Evolutionary conservation across 2,113 vertebrate genomes (phyloP), one percentile per base, ranked within the genome.

Genomic region (Lamprotornis superbus): DNA sequence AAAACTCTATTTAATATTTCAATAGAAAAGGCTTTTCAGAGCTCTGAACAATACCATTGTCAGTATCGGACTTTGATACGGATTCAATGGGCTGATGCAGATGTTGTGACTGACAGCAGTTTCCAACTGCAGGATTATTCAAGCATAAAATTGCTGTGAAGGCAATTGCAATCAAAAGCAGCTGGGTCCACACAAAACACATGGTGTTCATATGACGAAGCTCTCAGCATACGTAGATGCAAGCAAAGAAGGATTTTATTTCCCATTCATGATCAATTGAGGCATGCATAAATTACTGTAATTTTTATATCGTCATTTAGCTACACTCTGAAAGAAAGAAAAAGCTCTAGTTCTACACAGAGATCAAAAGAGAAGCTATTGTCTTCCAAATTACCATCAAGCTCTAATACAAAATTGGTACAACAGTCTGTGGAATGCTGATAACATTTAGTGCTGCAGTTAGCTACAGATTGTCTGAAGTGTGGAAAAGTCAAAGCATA

Each of bases 331-430:
- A 83, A 91, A 90, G 87, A 96, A 93, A 96, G 90, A 92, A 95
- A 88, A 90, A 88, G 30, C 81, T 80, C 63, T 90, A 63, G 79
- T 94, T 94, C 79, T 94, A 95, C 93, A 95, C 0, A 88, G 61
- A 94, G 71, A 95, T 94, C 90, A 93, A 88, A 97, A 92, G 88
- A 75, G 82, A 93, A 95, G 56, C 93, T 95, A 92, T 96, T 97
- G 94, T 97, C 85, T 94, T 85, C 90, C 68, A 94, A 96, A 97
- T 96, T 90, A 77, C 82, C 90, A 91, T 91, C 2, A 10, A 91
- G 63, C 42, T 88, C 63, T 86, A 91, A 90, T 44, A 84, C 63
- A 94, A 92, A 96, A 96, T 83, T 91, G 75, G 91, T 95, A 93
- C 90, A 94, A 95, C 90, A 77, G 90, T 83, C 94, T 97, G 95